Percentiles rank a stretch among this genome's conserved stretches.
These are phyloP conservation scores for Theretra japonica DNA, from an alignment of 2,888 invertebrate species.

Conservation along the genomic window DNA sequence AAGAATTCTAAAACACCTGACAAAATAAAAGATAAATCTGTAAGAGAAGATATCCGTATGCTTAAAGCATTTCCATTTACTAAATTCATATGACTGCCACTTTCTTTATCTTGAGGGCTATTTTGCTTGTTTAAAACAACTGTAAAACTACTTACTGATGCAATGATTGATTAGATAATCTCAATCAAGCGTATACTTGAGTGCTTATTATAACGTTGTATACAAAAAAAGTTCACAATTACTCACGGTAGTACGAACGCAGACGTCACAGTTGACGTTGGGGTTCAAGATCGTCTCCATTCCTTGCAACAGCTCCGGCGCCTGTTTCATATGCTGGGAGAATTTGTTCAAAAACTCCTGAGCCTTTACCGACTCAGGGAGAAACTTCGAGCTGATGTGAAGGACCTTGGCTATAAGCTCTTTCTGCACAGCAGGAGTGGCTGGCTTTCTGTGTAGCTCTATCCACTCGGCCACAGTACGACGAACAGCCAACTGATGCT, in stretches of 20 bases:
- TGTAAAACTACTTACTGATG: too few relatives aligned
- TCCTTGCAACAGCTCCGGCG: constrained; percentile 87
- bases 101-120: too few relatives aligned
- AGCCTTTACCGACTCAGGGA: constrained; percentile 96
- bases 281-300: constrained; percentile 95
- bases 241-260: constrained; percentile 94
- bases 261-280: constrained; percentile 96
- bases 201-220: too few relatives aligned
- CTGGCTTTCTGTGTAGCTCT: constrained; percentile 90
- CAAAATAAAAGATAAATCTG: too few relatives aligned
- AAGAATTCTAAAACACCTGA: too few relatives aligned
- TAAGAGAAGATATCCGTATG: too few relatives aligned
- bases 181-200: too few relatives aligned
- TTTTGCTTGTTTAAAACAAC: too few relatives aligned
- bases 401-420: constrained; percentile 88
- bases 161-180: too few relatives aligned
- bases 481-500: constrained; percentile 93
- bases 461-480: constrained; percentile 94
- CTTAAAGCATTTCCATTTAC: too few relatives aligned
- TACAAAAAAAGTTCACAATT: too few relatives aligned
- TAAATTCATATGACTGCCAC: too few relatives aligned
- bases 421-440: constrained; percentile 88
- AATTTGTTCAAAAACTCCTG: constrained; percentile 94
- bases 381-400: constrained; percentile 89
- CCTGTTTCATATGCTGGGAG: constrained; percentile 90